phyloP scores from a whole-genome alignment of 2,113 vertebrate species.

The Enhydra lutris region DNA sequence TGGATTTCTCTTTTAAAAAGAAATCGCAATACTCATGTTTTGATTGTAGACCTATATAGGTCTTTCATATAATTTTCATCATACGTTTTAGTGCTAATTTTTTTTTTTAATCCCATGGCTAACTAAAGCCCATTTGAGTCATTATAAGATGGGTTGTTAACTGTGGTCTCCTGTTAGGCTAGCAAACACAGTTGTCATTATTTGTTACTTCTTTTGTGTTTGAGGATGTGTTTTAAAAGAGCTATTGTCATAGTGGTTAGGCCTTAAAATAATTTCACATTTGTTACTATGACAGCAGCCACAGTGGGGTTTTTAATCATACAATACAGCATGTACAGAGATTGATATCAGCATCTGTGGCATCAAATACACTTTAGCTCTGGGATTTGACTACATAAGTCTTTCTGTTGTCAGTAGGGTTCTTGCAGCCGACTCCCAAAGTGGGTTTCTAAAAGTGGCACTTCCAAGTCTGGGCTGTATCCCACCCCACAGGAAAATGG shows the following conservation, averaged over 20 bases:
- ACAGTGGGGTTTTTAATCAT: constrained; percentile 48
- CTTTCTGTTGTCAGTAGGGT: constrained; percentile 5
- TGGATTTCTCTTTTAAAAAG: neutral
- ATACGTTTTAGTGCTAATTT: neutral
- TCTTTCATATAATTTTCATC: constrained; percentile 27
- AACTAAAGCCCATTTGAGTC: constrained; percentile 32
- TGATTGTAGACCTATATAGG: neutral
- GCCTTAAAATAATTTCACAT: constrained; percentile 68
- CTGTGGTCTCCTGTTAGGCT: constrained; percentile 46
- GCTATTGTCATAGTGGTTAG: constrained; percentile 62
- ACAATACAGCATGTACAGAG: neutral
- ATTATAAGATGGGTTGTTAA: constrained; percentile 46
- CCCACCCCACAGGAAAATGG: neutral
- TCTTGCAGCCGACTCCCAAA: neutral
- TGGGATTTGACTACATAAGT: constrained; percentile 7
- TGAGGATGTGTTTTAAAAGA: constrained; percentile 56
- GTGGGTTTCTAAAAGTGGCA: constrained; percentile 1
- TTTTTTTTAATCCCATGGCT: neutral
- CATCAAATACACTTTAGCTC: neutral
- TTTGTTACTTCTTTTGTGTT: constrained; percentile 69
- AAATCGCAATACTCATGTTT: neutral
- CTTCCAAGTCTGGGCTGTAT: neutral
- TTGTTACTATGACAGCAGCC: constrained; percentile 51
- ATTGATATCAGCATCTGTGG: neutral
- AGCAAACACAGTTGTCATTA: constrained; percentile 49